A percentile compares a stretch with the other conserved stretches of the same genome.
Evolutionary conservation across 2,888 invertebrate genomes (phyloP).

Genomic region (Cephus nigrinus): DNA sequence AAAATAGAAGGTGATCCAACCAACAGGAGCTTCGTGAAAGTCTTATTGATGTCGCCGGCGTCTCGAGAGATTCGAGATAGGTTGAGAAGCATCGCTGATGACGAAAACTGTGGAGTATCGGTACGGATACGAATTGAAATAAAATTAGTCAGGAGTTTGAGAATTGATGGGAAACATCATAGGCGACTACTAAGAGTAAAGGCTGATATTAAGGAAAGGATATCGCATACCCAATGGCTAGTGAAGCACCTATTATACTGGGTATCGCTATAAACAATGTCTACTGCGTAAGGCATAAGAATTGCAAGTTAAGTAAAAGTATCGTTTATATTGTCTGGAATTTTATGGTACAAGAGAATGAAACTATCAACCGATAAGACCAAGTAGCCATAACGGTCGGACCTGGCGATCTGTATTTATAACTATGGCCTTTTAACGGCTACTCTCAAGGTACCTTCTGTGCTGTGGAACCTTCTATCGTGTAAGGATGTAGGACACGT

Average conservation of each 20-base stretch:
- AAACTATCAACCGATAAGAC: background rate
- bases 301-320: background rate
- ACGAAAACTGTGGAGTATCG: background rate
- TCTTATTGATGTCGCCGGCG: conserved; percentile 4
- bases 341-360: background rate
- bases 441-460: background rate
- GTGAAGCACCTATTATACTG: background rate
- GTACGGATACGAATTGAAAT: background rate
- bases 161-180: background rate
- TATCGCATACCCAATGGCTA: background rate
- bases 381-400: background rate
- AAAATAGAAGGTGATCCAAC: background rate
- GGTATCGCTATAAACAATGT: background rate
- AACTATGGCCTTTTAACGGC: background rate
- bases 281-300: background rate
- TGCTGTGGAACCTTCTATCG: background rate
- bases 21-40: background rate
- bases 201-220: background rate
- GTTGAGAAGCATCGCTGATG: background rate
- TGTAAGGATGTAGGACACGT: background rate
- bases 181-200: background rate
- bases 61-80: background rate
- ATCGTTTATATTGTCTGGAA: background rate
- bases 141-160: background rate
- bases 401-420: background rate